phyloP scores from a whole-genome alignment of 1,140 invertebrate species.

The Drosophila fuyamai region DNA sequence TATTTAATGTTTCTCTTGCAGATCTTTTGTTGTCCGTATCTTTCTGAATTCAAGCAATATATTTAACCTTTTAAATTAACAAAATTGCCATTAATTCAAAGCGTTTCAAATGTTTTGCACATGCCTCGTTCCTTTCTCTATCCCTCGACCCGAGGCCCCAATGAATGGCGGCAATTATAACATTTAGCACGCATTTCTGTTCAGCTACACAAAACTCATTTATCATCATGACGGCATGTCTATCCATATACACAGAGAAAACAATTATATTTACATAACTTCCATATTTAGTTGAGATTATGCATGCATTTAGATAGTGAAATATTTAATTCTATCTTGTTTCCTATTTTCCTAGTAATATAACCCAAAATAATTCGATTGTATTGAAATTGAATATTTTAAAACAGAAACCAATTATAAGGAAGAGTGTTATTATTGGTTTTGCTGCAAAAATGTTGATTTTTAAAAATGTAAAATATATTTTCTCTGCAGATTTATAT shows the following conservation, averaged over 20 bases:
- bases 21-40: background rate
- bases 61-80: conserved; percentile 44
- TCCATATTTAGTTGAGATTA: background rate
- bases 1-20: conserved; percentile 5
- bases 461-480: background rate
- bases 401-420: too few relatives aligned
- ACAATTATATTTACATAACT: too few relatives aligned
- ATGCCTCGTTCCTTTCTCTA: conserved; percentile 5
- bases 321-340: background rate
- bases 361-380: too few relatives aligned
- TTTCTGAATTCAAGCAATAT: background rate
- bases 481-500: background rate
- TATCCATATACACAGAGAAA: conserved; percentile 8
- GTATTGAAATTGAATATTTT: too few relatives aligned
- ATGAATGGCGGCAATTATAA: conserved; percentile 75
- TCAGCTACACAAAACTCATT: conserved; percentile 43
- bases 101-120: conserved; percentile 61
- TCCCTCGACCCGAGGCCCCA: conserved; percentile 22
- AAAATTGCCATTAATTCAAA: conserved; percentile 58
- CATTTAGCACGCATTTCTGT: conserved; percentile 74
- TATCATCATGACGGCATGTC: conserved; percentile 58
- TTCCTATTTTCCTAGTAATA: too few relatives aligned
- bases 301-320: background rate
- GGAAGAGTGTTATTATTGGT: too few relatives aligned
- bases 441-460: background rate